Conservation (phyloP, 1,140 invertebrate genomes). For the honey bee (Apis mellifera) region DNA sequence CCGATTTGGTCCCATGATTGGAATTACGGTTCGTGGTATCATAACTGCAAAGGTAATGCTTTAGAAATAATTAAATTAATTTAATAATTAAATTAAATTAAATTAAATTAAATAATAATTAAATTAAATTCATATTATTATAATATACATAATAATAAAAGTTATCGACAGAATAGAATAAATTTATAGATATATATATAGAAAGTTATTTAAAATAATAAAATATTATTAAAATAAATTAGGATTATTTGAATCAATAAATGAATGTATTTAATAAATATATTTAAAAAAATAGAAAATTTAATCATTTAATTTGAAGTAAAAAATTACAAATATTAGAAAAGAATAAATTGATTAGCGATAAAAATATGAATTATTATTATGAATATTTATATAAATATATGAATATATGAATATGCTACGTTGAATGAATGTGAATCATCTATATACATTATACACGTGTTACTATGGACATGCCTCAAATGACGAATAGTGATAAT, state of each 20-base stretch:
- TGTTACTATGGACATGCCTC: slow-evolving; percentile 46
- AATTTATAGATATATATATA: not conserved
- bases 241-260: too few relatives aligned
- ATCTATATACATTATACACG: slow-evolving; percentile 50
- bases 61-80: not conserved
- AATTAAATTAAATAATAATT: too few relatives aligned
- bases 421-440: slow-evolving; percentile 62
- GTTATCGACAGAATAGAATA: not conserved
- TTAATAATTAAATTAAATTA: too few relatives aligned
- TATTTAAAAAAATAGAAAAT: not conserved
- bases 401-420: not conserved
- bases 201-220: not conserved
- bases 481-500: slow-evolving; percentile 28
- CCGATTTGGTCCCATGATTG: slow-evolving; percentile 92
- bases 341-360: not conserved
- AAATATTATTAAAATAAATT: too few relatives aligned
- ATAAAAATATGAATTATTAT: not conserved
- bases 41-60: slow-evolving; percentile 90
- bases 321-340: not conserved
- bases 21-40: slow-evolving; percentile 93
- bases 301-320: not conserved
- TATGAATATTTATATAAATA: not conserved
- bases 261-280: not conserved
- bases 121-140: too few relatives aligned
- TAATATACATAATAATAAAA: too few relatives aligned